Conservation (phyloP, 2,113 vertebrate species). For the Ictalurus furcatus region DNA sequence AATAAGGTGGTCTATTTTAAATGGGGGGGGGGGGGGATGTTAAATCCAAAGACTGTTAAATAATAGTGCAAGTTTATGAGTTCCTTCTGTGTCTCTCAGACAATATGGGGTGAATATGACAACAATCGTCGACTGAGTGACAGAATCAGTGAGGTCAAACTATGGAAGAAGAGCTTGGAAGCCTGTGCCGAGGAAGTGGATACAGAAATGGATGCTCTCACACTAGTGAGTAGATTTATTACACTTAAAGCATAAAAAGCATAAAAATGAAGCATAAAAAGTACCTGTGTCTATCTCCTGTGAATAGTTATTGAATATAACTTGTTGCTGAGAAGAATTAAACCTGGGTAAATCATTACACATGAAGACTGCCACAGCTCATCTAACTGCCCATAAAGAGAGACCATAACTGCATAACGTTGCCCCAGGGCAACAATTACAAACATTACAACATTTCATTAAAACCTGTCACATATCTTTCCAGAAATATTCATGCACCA, state of each 20-base stretch:
- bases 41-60: too few relatives aligned
- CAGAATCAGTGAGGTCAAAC: slow-evolving; percentile 75
- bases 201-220: slow-evolving; percentile 83
- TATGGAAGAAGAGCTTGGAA: slow-evolving; percentile 83
- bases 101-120: slow-evolving; percentile 83
- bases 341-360: neutral
- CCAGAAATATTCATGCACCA: too few relatives aligned
- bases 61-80: neutral
- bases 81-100: slow-evolving; percentile 67
- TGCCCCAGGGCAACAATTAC: neutral
- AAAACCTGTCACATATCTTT: too few relatives aligned
- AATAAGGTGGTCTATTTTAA: slow-evolving; percentile 31
- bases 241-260: too few relatives aligned
- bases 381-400: neutral
- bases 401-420: neutral
- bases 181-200: slow-evolving; percentile 79
- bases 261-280: too few relatives aligned
- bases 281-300: neutral
- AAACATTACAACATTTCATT: neutral
- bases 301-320: neutral
- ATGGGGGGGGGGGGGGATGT: neutral
- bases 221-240: slow-evolving; percentile 66
- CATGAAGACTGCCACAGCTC: neutral
- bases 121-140: slow-evolving; percentile 78
- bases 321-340: neutral